These are phyloP conservation scores for Myotis planiceps DNA, from an alignment of 2,797 vertebrate species.

Conservation along the genomic window DNA sequence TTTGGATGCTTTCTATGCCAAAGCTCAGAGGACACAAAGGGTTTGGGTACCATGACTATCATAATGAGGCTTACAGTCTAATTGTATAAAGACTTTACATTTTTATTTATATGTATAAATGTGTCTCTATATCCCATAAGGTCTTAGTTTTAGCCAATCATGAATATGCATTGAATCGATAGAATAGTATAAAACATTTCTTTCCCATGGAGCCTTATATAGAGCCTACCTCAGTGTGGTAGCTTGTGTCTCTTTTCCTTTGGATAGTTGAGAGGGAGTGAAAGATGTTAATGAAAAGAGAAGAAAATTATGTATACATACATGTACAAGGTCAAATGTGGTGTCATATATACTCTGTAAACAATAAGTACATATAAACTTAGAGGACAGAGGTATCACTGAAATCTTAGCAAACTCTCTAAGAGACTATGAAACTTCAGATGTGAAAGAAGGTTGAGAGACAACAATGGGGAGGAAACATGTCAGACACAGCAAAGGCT, in stretches of 20 bases:
- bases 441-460: neutral
- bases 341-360: neutral
- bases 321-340: neutral
- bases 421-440: neutral
- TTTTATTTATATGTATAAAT: neutral
- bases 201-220: neutral
- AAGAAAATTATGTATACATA: neutral
- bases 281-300: neutral
- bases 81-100: neutral
- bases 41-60: neutral
- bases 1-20: neutral
- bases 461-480: neutral
- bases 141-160: neutral
- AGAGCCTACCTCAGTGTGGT: neutral
- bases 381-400: neutral
- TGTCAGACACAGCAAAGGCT: neutral
- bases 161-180: neutral
- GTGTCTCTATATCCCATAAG: neutral
- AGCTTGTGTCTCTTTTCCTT: neutral
- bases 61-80: neutral
- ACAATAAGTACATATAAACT: neutral
- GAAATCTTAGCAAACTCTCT: neutral
- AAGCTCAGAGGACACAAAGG: neutral
- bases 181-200: neutral
- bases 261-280: neutral